phyloP scores from a whole-genome alignment of 2,113 vertebrate genomes.

The Tragelaphus buxtoni region DNA sequence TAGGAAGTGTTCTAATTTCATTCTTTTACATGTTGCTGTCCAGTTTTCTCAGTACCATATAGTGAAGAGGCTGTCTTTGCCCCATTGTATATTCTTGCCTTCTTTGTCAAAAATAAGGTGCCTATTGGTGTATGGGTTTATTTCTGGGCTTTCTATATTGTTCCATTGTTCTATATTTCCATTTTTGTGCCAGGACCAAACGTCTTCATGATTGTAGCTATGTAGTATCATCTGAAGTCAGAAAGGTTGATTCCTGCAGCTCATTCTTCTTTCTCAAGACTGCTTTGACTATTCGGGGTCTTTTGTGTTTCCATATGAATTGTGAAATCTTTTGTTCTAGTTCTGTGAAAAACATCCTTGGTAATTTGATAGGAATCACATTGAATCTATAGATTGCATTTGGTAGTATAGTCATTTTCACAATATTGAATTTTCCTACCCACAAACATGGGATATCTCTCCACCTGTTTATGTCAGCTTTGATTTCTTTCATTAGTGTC shows the following conservation, averaged over 20 bases:
- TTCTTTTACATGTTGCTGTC: not conserved
- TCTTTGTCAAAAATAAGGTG: not conserved
- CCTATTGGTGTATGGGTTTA: not conserved
- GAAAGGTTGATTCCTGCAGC: not conserved
- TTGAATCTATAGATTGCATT: not conserved
- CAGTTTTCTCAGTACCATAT: not conserved
- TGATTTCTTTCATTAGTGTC: not conserved
- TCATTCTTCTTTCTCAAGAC: not conserved
- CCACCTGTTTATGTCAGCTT: not conserved
- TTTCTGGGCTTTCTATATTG: not conserved
- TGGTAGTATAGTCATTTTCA: not conserved
- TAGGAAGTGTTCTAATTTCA: not conserved
- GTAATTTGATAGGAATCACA: not conserved
- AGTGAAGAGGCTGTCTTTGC: not conserved
- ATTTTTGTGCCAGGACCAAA: not conserved
- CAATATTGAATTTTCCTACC: not conserved
- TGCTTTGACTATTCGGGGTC: not conserved
- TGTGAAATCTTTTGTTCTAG: not conserved
- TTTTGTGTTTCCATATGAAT: not conserved
- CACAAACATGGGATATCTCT: not conserved
- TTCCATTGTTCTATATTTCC: not conserved
- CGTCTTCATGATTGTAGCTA: not conserved
- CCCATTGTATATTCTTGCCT: not conserved
- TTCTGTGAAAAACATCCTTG: not conserved
- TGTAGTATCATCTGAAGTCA: not conserved